These are phyloP conservation scores for Chondrilla cf. caribensis DNA, from an alignment of 37 sponge, comb jelly and placozoan species.

Conservation along the genomic window DNA sequence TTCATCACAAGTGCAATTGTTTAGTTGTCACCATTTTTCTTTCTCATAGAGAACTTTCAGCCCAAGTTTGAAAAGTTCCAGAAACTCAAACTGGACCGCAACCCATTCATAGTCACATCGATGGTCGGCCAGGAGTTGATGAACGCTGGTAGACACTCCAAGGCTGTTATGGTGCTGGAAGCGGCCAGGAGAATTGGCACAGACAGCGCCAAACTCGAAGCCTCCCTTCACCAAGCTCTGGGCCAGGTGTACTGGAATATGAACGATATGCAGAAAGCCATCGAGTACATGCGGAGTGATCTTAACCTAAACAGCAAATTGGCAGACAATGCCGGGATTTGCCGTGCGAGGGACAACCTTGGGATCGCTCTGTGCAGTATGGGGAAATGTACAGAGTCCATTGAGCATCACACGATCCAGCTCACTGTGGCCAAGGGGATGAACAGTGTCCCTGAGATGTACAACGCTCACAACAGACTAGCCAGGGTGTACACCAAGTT, in stretches of 20 bases:
- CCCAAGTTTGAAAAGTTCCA: constrained; percentile 75
- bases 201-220: constrained; percentile 87
- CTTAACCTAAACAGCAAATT: constrained; percentile 64
- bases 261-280: constrained; percentile 61
- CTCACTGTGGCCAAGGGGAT: constrained; percentile 42
- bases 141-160: constrained; percentile 30
- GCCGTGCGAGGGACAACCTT: constrained; percentile 73
- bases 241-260: constrained; percentile 87
- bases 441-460: constrained; percentile 47
- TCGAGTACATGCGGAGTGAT: constrained; percentile 83
- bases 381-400: constrained; percentile 60
- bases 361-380: constrained; percentile 62
- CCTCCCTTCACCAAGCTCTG: constrained; percentile 85
- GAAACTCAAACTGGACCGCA: constrained; percentile 72
- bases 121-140: constrained; percentile 89
- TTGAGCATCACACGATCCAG: constrained; percentile 72
- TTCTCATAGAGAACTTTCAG: constrained; percentile 63
- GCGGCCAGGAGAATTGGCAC: constrained; percentile 83
- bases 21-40: not conserved
- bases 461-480: constrained; percentile 68
- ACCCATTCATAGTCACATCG: constrained; percentile 84
- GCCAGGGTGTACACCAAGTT: constrained; percentile 68
- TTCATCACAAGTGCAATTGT: not conserved
- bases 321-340: constrained; percentile 63
- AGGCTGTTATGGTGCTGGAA: constrained; percentile 79